These are phyloP conservation scores for Rostratula benghalensis DNA, from an alignment of 2,113 vertebrate genomes.

Conservation along the genomic window DNA sequence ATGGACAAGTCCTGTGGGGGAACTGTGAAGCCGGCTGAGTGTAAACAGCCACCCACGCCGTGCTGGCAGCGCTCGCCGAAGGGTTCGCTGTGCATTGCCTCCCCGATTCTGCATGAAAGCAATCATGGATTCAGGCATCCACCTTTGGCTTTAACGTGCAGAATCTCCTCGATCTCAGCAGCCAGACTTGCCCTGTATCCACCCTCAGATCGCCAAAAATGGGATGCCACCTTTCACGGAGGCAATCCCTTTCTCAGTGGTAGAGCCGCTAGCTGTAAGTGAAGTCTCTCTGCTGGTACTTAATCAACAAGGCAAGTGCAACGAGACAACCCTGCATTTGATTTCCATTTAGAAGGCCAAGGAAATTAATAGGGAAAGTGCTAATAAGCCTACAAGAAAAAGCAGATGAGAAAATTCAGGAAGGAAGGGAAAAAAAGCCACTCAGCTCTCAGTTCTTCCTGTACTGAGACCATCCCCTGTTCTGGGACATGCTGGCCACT, in stretches of 20 bases:
- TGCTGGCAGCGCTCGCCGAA: neutral
- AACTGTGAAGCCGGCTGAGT: neutral
- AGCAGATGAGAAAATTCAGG: neutral
- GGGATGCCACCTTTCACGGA: neutral
- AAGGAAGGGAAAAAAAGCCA: neutral
- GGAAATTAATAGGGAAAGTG: neutral
- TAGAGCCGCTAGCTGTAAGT: neutral
- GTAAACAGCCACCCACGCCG: neutral
- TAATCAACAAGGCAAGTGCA: neutral
- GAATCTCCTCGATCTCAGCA: neutral
- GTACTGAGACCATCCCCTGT: neutral
- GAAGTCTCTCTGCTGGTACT: neutral
- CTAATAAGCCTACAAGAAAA: neutral
- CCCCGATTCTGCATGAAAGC: neutral
- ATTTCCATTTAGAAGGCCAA: neutral
- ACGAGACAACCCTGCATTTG: fast-evolving
- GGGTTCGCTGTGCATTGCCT: neutral
- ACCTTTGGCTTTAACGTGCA: neutral
- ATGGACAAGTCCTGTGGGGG: neutral
- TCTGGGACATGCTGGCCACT: fast-evolving
- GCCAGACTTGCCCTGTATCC: fast-evolving
- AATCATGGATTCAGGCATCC: neutral
- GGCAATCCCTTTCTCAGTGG: neutral
- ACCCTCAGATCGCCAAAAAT: neutral
- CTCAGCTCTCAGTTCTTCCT: neutral